Percentiles rank a stretch among this genome's conserved stretches.
Conservation (phyloP, 2,113 vertebrate genomes). For the Aramus guarauna region DNA sequence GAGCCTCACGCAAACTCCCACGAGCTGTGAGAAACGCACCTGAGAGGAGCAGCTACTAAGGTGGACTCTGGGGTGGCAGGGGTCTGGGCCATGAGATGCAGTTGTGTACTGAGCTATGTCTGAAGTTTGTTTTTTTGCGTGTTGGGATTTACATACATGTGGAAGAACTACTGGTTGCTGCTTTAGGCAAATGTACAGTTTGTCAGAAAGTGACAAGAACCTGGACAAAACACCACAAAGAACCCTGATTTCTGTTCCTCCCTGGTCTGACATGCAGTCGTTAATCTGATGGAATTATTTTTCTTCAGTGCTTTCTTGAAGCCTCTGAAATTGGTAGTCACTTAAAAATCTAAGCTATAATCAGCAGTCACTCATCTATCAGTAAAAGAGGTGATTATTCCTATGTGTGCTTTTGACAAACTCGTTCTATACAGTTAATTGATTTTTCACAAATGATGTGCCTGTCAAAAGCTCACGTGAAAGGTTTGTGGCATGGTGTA, state of each 20-base stretch:
- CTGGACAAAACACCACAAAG: not conserved
- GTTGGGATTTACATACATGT: not conserved
- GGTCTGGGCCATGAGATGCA: not conserved
- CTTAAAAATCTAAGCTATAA: not conserved
- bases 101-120: not conserved
- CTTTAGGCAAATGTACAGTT: not conserved
- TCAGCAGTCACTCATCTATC: not conserved
- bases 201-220: not conserved
- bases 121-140: not conserved
- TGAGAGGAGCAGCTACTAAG: not conserved
- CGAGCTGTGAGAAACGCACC: conserved; percentile 75
- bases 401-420: not conserved
- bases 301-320: not conserved
- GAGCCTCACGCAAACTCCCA: conserved; percentile 73
- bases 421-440: not conserved
- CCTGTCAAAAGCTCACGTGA: not conserved
- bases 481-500: rapidly evolving
- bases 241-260: not conserved
- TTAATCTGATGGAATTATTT: not conserved
- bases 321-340: not conserved
- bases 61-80: not conserved
- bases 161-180: not conserved
- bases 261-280: not conserved
- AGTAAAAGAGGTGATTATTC: not conserved
- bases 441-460: not conserved